Base-by-base conservation (phyloP, 2,797 vertebrate genomes). In the Siniperca obscura region DNA sequence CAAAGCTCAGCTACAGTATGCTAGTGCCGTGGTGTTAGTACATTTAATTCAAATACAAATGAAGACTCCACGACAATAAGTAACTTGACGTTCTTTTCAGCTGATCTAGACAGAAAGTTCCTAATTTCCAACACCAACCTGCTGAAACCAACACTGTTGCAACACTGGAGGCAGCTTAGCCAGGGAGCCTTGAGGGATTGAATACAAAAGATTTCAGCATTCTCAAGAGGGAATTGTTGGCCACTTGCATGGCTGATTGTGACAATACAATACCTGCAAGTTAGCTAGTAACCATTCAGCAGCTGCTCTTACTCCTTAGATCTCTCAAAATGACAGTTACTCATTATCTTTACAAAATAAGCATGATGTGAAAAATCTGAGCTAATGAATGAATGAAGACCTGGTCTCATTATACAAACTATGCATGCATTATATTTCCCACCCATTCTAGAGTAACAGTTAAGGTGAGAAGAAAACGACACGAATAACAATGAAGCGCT, bases 101-200 rank as follows among this genome's bases (percentile, higher is more conserved):
- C 38, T 65, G 7, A 27, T 74, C 38, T n/a, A n/a, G 30, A 70
- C 44, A 56, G 5, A 59, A 76, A 80, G 27, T 3, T 8, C 2
- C 62, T 12, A 0, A 30, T 73, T 60, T 75, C 60, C 62, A 60
- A 74, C 30, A 52, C 3, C 4, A 36, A 71, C 50, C 68, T 65
- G 62, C 52, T 86, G 38, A 79, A 83, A 77, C 65, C n/a, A 72
- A 78, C 68, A 38, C n/a, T 76, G 76, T 80, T 87, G 70, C 61
- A 84, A 84, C 70, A 79, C 57, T 25, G 52, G 14, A 69, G 50
- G 53, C 36, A 80, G 40, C 57, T 80, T 12, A 78, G 50, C 67
- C 66, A 14, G 30, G 48, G 53, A 78, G 65, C 48, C 59, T 60
- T 57, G 16, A 55, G 59, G 38, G 73, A 64, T 25, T 70, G 59